phyloP scores from a whole-genome alignment of 2,888 invertebrate species.

The Leptogaster cylindrica region DNA sequence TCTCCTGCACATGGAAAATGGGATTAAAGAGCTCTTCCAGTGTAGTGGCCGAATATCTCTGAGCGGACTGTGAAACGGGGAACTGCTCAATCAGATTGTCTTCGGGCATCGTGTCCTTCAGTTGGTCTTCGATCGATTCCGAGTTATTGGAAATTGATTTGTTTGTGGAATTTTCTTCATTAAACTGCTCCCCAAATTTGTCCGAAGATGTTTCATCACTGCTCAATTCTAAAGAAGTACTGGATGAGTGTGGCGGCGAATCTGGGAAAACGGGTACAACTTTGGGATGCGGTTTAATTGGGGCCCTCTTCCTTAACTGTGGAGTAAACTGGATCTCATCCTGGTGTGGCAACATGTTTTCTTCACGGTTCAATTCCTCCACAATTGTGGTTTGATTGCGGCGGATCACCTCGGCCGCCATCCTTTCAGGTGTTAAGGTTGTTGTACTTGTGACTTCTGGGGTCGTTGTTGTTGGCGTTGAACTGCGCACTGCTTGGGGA shows the following conservation, averaged over 20 bases:
- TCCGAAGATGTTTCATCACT: background rate
- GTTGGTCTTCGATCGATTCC: slow-evolving; percentile 60
- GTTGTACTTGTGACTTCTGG: background rate
- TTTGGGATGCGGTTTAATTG: slow-evolving; percentile 6
- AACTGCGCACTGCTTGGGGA: slow-evolving; percentile 42
- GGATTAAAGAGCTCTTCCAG: slow-evolving; percentile 49
- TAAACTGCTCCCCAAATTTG: background rate
- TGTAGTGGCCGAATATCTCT: slow-evolving; percentile 38
- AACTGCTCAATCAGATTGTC: slow-evolving; percentile 56
- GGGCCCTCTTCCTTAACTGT: slow-evolving; percentile 1
- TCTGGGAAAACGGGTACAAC: background rate
- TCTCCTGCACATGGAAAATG: slow-evolving; percentile 40
- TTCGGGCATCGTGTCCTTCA: slow-evolving; percentile 49
- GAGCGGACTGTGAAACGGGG: background rate
- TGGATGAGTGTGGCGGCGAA: no score
- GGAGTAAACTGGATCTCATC: background rate
- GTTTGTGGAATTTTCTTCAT: background rate
- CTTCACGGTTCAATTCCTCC: slow-evolving; percentile 31
- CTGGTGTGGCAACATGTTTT: background rate
- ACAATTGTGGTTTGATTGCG: slow-evolving; percentile 21
- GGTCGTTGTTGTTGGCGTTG: slow-evolving; percentile 44
- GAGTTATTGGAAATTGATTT: slow-evolving; percentile 53
- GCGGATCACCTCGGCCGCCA: slow-evolving; percentile 48
- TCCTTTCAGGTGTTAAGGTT: slow-evolving; percentile 18
- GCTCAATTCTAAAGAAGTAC: slow-evolving; percentile 54